Evolutionary conservation across 2,888 invertebrate genomes (phyloP).

Genomic region (Drosophila affinis): DNA sequence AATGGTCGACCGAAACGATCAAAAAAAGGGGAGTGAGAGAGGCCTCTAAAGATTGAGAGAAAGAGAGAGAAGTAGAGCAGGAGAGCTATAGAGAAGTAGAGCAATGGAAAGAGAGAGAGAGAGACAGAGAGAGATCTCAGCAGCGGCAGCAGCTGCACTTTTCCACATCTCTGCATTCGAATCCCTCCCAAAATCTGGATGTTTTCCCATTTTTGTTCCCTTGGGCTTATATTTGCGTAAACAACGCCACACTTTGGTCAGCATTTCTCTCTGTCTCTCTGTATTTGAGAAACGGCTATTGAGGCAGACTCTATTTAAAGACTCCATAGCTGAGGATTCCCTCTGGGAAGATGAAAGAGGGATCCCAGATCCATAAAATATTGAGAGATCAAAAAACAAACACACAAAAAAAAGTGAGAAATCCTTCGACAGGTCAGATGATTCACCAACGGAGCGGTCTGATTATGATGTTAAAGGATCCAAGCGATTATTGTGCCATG

Average conservation of each 20-base stretch:
- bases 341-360: slow-evolving; percentile 1
- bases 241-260: slow-evolving; percentile 65
- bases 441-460: neutral
- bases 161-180: slow-evolving; percentile 8
- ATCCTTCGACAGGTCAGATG: slow-evolving; percentile 21
- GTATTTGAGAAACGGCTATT: slow-evolving; percentile 22
- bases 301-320: neutral
- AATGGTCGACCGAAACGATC: slow-evolving; percentile 55
- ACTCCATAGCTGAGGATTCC: slow-evolving; percentile 8
- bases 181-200: slow-evolving; percentile 17
- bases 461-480: neutral
- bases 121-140: neutral
- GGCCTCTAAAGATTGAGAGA: neutral
- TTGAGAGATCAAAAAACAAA: neutral
- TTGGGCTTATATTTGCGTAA: slow-evolving; percentile 47
- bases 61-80: neutral
- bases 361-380: neutral
- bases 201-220: neutral
- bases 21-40: slow-evolving; percentile 1
- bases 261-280: slow-evolving; percentile 5
- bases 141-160: slow-evolving; percentile 52
- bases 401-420: slow-evolving; percentile 20
- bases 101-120: neutral
- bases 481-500: neutral
- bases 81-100: neutral